Conservation (phyloP, 1,140 invertebrate genomes). For the Oppia nitens region DNA sequence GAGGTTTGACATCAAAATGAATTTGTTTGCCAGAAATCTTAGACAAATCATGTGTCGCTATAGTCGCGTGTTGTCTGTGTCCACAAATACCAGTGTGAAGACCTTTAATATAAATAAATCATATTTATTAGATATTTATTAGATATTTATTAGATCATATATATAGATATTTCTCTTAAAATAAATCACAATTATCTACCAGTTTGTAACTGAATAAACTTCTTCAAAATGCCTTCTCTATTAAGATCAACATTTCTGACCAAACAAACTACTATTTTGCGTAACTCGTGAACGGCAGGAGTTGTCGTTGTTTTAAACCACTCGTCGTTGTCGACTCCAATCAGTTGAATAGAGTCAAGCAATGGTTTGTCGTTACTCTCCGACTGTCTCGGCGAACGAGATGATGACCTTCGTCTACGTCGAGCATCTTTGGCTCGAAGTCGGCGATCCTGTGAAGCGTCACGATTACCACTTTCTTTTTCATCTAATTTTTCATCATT, state of each 20-base stretch:
- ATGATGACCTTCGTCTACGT: background rate
- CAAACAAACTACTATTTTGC: constrained; percentile 49
- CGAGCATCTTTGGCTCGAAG: background rate
- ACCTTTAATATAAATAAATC: constrained; percentile 22
- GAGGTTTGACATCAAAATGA: constrained; percentile 15
- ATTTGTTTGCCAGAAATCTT: constrained; percentile 42
- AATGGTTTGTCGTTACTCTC: too few relatives aligned
- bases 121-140: too few relatives aligned
- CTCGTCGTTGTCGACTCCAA: constrained; percentile 4
- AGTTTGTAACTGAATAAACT: constrained; percentile 54
- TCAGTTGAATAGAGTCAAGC: background rate
- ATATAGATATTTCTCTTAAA: background rate
- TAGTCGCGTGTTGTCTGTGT: constrained; percentile 53
- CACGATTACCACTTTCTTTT: background rate
- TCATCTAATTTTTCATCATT: background rate
- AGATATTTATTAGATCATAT: too few relatives aligned
- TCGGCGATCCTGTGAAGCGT: background rate
- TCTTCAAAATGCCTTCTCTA: constrained; percentile 43
- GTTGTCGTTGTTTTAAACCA: constrained; percentile 7
- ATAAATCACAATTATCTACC: constrained; percentile 7
- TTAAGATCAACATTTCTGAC: constrained; percentile 43
- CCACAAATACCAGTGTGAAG: constrained; percentile 59
- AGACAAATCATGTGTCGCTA: constrained; percentile 60
- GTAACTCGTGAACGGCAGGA: constrained; percentile 2
- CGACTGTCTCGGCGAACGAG: background rate